These are phyloP conservation scores for Notodromas monacha DNA, from an alignment of 2,888 invertebrate species.

Conservation along the genomic window DNA sequence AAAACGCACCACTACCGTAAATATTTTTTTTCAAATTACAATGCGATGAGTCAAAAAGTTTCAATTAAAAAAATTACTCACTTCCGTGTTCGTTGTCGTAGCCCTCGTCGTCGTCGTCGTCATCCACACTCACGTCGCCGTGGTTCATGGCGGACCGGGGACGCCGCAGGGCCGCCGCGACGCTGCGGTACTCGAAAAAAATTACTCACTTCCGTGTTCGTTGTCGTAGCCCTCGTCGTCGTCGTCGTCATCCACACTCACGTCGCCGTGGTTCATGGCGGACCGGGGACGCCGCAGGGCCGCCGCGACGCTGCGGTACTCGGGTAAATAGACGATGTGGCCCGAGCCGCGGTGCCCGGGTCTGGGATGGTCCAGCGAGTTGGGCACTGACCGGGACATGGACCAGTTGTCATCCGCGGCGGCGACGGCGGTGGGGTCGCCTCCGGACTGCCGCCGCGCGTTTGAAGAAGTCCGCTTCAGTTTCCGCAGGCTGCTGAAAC, in stretches of 20 bases:
- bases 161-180: conserved; percentile 6
- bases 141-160: background rate
- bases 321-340: conserved; percentile 39
- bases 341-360: conserved; percentile 8
- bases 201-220: no score
- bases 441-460: conserved; percentile 15
- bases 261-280: background rate
- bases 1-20: no score
- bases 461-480: conserved; percentile 27
- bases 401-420: conserved; percentile 41
- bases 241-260: background rate
- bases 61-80: no score
- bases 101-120: no score
- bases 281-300: background rate
- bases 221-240: no score
- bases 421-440: conserved; percentile 11
- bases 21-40: no score
- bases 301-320: conserved; percentile 14
- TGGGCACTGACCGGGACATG: conserved; percentile 41
- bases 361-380: conserved; percentile 26
- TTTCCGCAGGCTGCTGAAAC: conserved; percentile 23
- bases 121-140: background rate
- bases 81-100: no score
- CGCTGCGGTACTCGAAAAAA: conserved; percentile 16
- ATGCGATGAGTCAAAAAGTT: no score